A percentile compares a stretch with the other conserved stretches of the same genome.
Evolutionary conservation across 1,140 invertebrate genomes (phyloP).

Genomic region (Drosophila ercepeae): DNA sequence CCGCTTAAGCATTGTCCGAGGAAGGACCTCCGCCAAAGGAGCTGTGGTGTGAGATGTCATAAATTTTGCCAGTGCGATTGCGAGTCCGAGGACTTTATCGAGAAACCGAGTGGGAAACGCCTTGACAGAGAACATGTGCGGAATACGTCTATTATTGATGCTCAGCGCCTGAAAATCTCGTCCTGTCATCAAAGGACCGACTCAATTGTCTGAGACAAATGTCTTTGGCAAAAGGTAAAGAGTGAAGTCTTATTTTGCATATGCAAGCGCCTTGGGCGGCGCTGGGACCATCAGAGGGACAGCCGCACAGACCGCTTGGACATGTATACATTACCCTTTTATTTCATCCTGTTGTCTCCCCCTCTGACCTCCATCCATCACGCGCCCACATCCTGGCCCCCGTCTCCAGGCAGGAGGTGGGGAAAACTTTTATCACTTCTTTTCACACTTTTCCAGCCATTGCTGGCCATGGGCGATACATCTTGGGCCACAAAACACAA

Average conservation of each 20-base stretch:
- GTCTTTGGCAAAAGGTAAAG: slow-evolving; percentile 73
- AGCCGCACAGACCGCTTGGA: slow-evolving; percentile 47
- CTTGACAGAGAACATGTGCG: slow-evolving; percentile 70
- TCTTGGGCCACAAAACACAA: slow-evolving; percentile 80
- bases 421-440: slow-evolving; percentile 64
- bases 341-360: background rate
- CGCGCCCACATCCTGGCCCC: no score
- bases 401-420: background rate
- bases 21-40: background rate
- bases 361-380: background rate
- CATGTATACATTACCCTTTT: slow-evolving; percentile 61
- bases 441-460: slow-evolving; percentile 64
- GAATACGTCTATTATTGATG: slow-evolving; percentile 71
- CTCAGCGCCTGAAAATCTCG: slow-evolving; percentile 29
- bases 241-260: slow-evolving; percentile 72
- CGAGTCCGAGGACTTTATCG: slow-evolving; percentile 13
- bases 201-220: slow-evolving; percentile 70
- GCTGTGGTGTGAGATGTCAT: slow-evolving; percentile 48
- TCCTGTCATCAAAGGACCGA: slow-evolving; percentile 70
- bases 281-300: slow-evolving; percentile 14
- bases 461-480: slow-evolving; percentile 76
- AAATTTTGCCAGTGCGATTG: slow-evolving; percentile 51
- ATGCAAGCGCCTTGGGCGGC: slow-evolving; percentile 56
- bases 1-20: slow-evolving; percentile 65
- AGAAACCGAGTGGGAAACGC: slow-evolving; percentile 35